Evolutionary conservation across 2,797 vertebrate genomes (phyloP).

Genomic region (Pteronotus mesoamericanus): DNA sequence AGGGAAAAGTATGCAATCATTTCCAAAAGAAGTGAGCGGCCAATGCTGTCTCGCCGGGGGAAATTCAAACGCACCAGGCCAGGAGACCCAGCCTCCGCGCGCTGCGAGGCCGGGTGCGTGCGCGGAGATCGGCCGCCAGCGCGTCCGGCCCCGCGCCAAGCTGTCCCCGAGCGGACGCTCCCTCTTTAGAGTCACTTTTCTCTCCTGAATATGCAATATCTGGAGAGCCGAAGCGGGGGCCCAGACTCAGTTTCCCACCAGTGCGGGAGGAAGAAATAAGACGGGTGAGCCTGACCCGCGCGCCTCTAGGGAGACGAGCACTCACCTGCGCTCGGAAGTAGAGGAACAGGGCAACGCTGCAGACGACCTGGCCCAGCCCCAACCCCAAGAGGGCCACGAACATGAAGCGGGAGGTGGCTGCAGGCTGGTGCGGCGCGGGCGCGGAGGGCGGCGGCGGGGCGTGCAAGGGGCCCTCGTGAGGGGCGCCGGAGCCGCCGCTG

Average conservation of each 20-base stretch:
- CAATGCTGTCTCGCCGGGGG: not conserved
- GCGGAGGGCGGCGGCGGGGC: constrained; percentile 41
- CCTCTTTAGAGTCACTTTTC: not conserved
- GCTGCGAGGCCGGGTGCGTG: not conserved
- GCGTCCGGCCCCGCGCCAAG: not conserved
- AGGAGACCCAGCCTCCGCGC: fast-evolving
- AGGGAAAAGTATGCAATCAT: not conserved
- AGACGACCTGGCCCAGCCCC: constrained; percentile 95
- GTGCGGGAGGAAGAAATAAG: fast-evolving
- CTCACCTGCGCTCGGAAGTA: constrained; percentile 94
- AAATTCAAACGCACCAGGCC: constrained; percentile 4
- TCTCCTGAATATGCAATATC: not conserved
- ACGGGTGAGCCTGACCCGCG: not conserved
- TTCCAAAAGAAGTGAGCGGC: not conserved
- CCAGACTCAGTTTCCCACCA: not conserved
- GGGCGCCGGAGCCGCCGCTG: constrained; percentile 61
- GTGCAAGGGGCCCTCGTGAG: constrained; percentile 50
- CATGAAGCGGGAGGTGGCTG: constrained; percentile 78
- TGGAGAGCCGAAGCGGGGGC: fast-evolving
- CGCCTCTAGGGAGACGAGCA: not conserved
- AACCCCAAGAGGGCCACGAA: constrained; percentile 90
- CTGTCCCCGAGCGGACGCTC: not conserved
- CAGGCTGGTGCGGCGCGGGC: not conserved
- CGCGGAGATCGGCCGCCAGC: no score
- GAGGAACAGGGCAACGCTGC: constrained; percentile 93